A percentile compares a stretch with the other conserved stretches of the same genome.
Conservation (phyloP, 2,888 invertebrate species). For the Megastigmus dorsalis region DNA sequence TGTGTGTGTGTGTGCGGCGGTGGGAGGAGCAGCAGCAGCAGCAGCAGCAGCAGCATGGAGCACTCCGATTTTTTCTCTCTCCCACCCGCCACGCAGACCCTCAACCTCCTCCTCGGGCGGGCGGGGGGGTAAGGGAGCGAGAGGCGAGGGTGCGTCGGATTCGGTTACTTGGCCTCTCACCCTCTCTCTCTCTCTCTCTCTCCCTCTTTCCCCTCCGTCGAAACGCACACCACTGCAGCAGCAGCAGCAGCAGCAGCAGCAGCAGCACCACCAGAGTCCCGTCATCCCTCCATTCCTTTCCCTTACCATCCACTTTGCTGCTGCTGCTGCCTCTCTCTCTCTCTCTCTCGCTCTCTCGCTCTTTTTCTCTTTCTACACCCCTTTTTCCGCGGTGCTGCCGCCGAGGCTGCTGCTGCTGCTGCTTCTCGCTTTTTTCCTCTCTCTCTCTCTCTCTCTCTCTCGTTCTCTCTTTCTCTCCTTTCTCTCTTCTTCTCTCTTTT, state of each 20-base stretch:
- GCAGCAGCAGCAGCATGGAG: slow-evolving; percentile 59
- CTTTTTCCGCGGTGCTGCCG: slow-evolving; percentile 49
- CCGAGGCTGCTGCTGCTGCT: too few species aligned
- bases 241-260: too few species aligned
- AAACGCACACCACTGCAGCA: slow-evolving; percentile 15
- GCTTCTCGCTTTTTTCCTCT: slow-evolving; percentile 31
- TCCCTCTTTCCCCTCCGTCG: slow-evolving; percentile 32
- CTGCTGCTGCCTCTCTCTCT: slow-evolving; percentile 34
- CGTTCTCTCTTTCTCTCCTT: slow-evolving; percentile 25
- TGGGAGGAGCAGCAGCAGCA: slow-evolving; percentile 54
- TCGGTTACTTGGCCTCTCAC: slow-evolving; percentile 72
- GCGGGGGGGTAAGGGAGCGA: too few species aligned
- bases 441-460: slow-evolving; percentile 27
- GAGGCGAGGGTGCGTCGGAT: slow-evolving; percentile 69
- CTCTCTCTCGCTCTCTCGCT: slow-evolving; percentile 34
- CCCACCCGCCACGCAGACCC: slow-evolving; percentile 51
- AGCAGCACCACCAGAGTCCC: too few species aligned
- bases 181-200: slow-evolving; percentile 58
- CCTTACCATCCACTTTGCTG: slow-evolving; percentile 52
- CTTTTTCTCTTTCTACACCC: slow-evolving; percentile 61
- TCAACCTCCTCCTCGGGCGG: slow-evolving; percentile 56
- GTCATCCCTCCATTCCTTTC: slow-evolving; percentile 48
- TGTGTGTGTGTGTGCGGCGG: not conserved
- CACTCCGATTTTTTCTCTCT: slow-evolving; percentile 52
- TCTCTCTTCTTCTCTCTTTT: slow-evolving; percentile 67